A percentile compares a stretch with the other conserved stretches of the same genome.
Conservation (phyloP, 1,140 invertebrate species). For the Drosophila teissieri region DNA sequence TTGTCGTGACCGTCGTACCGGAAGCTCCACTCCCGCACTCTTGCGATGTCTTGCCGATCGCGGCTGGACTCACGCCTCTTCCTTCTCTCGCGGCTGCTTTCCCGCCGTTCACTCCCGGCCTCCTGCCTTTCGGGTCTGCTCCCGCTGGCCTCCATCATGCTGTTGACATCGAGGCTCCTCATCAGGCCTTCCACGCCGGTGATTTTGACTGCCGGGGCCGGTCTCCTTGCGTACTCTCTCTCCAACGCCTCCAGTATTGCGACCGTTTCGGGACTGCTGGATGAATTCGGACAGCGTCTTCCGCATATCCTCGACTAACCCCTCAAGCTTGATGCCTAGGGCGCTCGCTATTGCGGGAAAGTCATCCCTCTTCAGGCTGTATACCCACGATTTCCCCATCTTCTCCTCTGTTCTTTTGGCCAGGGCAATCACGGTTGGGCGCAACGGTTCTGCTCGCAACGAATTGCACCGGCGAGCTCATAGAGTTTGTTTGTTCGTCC, state of each 20-base stretch:
- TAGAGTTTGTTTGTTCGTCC: not conserved
- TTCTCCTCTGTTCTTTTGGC: not conserved
- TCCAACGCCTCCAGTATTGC: no score
- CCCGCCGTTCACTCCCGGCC: no score
- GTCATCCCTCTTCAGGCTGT: not conserved
- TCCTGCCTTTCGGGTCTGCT: not conserved
- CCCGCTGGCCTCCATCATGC: not conserved
- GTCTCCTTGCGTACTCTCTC: no score
- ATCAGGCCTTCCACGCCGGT: no score
- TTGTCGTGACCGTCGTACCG: not conserved
- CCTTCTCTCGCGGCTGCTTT: not conserved
- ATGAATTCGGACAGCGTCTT: no score
- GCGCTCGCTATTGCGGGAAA: no score
- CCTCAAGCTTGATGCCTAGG: no score
- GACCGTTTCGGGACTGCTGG: no score
- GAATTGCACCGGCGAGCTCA: not conserved
- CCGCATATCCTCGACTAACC: no score
- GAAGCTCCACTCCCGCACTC: not conserved
- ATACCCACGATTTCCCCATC: not conserved
- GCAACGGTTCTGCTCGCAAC: not conserved
- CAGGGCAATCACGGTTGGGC: not conserved
- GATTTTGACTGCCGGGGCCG: no score
- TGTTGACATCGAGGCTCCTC: not conserved
- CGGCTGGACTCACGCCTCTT: not conserved
- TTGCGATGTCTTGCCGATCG: not conserved